Base-by-base conservation (phyloP, 2,113 vertebrate genomes). In the Etheostoma spectabile region DNA sequence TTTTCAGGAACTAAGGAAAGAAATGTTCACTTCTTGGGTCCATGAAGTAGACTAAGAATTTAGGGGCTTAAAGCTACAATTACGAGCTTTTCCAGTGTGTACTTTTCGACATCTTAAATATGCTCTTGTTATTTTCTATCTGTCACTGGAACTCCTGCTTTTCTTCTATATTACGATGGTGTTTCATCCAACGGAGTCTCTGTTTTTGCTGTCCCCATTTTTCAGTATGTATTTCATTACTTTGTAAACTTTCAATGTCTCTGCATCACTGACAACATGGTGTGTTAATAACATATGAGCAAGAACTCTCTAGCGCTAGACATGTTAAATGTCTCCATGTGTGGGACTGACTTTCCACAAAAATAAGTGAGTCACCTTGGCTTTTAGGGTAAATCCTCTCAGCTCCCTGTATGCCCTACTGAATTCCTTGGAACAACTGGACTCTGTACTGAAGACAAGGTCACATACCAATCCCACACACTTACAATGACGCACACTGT, bases 361-460 rank as follows among this genome's bases (percentile, higher is more conserved):
- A 86, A 86, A 81, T 73, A 77, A 80, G 49, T 87, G 79, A 89
- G 87, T 93, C 84, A 88, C 90, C 84, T 85, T 88, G 74, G 27
- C 45, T 81, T 49, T 88, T 87, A 68, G 73, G 70, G 73, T 62
- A 64, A 74, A 66, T 82, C 81, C 77, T 83, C 70, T 87, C 66
- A 59, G 68, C 57, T 81, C 84, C 68, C 77, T n/a, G 78, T 66
- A 22, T 62, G 12, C 76, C 68, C 46, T 16, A 35, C 48, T 49
- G 74, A 87, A 89, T 93, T 90, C 74, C 87, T 85, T 86, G 88
- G 86, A 92, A 89, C 84, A 90, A 88, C 90, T 81, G 75, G 45
- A 79, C 74, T 76, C 65, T 82, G 67, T 79, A 86, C 79, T 59
- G n/a, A 84, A 74, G 81, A 87, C 91, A 95, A 91, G 91, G 89